Evolutionary conservation across 1,140 invertebrate species (phyloP).

Genomic region (Drosophila truncata): DNA sequence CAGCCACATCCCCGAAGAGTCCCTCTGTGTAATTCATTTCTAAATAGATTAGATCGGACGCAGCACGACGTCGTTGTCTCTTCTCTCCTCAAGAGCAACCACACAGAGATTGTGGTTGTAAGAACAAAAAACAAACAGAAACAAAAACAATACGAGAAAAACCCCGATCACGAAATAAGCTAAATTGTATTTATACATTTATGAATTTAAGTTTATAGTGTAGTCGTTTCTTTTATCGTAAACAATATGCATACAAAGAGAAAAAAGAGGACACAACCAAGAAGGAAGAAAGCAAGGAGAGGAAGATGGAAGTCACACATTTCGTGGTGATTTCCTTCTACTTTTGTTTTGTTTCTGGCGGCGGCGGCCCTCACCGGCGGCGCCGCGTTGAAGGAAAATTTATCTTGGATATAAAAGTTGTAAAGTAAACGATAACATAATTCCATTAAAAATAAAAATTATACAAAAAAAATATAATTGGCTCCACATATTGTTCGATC

Average conservation of each 20-base stretch:
- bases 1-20: conserved; percentile 1
- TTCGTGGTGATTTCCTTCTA: conserved; percentile 1
- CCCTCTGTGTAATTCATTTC: conserved; percentile 10
- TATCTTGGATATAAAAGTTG: conserved; percentile 66
- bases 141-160: conserved; percentile 10
- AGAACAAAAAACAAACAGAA: conserved; percentile 8
- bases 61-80: neutral
- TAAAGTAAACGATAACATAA: conserved; percentile 79
- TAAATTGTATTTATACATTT: conserved; percentile 75
- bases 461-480: conserved; percentile 35
- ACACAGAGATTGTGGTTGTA: conserved; percentile 12
- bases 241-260: conserved; percentile 56
- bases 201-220: conserved; percentile 77
- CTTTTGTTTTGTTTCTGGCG: conserved; percentile 31
- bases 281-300: conserved; percentile 16
- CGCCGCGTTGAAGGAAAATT: conserved; percentile 26
- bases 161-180: conserved; percentile 54
- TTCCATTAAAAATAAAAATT: conserved; percentile 79
- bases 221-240: conserved; percentile 74
- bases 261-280: conserved; percentile 31
- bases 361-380: neutral
- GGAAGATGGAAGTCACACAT: conserved; percentile 4
- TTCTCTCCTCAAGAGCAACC: conserved; percentile 1
- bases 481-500: conserved; percentile 29
- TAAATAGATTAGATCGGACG: conserved; percentile 13